Conservation (phyloP, 2,888 invertebrate genomes). For the Petrophora chlorosata region DNA sequence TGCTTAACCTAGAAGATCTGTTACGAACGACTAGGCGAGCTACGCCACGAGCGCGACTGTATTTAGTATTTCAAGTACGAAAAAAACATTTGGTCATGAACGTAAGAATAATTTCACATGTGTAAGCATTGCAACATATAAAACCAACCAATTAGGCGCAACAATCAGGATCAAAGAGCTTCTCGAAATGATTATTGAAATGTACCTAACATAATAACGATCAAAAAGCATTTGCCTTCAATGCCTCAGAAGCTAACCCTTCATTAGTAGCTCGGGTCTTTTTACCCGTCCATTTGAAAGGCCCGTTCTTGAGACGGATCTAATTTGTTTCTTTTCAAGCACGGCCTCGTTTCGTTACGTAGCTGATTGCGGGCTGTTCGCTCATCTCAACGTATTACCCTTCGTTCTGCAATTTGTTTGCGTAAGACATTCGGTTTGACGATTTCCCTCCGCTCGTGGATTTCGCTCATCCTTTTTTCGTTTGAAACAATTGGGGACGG, state of each 20-base stretch:
- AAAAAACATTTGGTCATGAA: too few species aligned
- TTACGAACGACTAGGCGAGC: too few species aligned
- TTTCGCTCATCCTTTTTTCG: constrained; percentile 17
- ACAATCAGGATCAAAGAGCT: background rate
- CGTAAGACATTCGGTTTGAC: constrained; percentile 50
- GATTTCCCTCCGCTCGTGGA: constrained; percentile 27
- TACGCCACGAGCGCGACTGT: too few species aligned
- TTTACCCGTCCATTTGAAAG: constrained; percentile 66
- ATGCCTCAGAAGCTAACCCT: constrained; percentile 52
- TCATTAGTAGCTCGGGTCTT: constrained; percentile 69
- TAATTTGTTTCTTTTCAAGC: constrained; percentile 80
- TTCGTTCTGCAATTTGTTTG: constrained; percentile 65
- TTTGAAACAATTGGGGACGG: constrained; percentile 32
- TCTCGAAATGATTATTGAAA: background rate
- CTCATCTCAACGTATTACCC: constrained; percentile 56
- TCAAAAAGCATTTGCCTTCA: constrained; percentile 28
- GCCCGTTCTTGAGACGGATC: constrained; percentile 74
- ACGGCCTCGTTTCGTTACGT: constrained; percentile 58
- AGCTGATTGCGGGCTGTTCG: constrained; percentile 69
- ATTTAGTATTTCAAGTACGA: too few species aligned
- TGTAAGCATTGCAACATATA: too few species aligned
- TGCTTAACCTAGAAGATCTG: too few species aligned
- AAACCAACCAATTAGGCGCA: background rate
- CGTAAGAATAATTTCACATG: too few species aligned
- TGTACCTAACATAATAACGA: constrained; percentile 12